Evolutionary conservation across 1,140 invertebrate genomes (phyloP).

Genomic region (Drosophila erecta): DNA sequence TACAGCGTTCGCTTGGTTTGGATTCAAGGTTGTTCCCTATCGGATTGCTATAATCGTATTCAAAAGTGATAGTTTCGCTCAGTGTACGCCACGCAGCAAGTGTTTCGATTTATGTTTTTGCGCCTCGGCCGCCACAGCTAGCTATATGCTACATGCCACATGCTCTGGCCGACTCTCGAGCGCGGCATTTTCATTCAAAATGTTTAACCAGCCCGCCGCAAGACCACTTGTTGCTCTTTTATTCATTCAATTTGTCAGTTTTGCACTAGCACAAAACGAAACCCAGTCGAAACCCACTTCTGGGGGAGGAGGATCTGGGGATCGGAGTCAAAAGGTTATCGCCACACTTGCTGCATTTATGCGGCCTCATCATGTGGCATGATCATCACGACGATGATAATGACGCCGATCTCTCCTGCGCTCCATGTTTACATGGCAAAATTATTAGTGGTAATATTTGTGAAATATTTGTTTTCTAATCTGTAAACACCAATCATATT

Average conservation of each 20-base stretch:
- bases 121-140: slow-evolving; percentile 61
- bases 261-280: slow-evolving; percentile 63
- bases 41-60: not conserved
- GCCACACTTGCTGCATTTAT: slow-evolving; percentile 76
- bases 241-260: slow-evolving; percentile 85
- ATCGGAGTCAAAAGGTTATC: slow-evolving; percentile 84
- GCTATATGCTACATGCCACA: slow-evolving; percentile 31
- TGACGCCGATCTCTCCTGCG: slow-evolving; percentile 35
- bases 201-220: slow-evolving; percentile 66
- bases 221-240: slow-evolving; percentile 84
- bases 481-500: slow-evolving; percentile 85
- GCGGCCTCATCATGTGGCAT: slow-evolving; percentile 58
- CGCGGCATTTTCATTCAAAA: slow-evolving; percentile 79
- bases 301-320: slow-evolving; percentile 10
- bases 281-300: not conserved
- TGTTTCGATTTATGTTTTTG: slow-evolving; percentile 83
- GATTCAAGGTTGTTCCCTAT: too few relatives aligned
- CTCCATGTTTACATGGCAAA: slow-evolving; percentile 64
- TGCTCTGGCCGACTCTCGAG: slow-evolving; percentile 38
- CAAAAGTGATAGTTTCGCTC: not conserved
- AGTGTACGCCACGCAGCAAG: slow-evolving; percentile 60
- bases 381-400: slow-evolving; percentile 53
- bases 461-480: slow-evolving; percentile 85
- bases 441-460: slow-evolving; percentile 84
- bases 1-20: too few relatives aligned